These are phyloP conservation scores for Ophiothrix spiculata DNA, from an alignment of 35 echinoderm and acorn worm genomes.

Conservation along the genomic window DNA sequence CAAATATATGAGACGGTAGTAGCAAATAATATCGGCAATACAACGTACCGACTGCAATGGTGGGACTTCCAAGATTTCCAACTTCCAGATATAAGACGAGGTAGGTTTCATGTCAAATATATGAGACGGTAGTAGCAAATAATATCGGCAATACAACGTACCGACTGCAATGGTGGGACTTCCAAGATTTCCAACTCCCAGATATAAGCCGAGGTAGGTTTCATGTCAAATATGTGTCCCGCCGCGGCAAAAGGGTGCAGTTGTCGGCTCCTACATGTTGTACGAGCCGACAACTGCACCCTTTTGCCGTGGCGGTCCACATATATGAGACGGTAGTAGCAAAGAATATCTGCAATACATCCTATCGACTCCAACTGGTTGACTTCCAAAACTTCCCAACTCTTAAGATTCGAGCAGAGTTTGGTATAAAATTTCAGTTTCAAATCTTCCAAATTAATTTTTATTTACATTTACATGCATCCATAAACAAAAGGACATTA, in stretches of 20 bases:
- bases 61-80: conserved; percentile 62
- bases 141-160: conserved; percentile 67
- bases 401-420: conserved; percentile 49
- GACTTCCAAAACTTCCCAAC: conserved; percentile 50
- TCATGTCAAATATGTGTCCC: no score
- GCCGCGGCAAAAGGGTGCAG: no score
- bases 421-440: no score
- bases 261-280: no score
- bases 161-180: conserved; percentile 79
- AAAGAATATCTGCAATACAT: conserved; percentile 60
- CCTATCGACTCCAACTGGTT: conserved; percentile 62
- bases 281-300: no score
- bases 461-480: no score
- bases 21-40: conserved; percentile 63
- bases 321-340: conserved; percentile 69
- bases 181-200: conserved; percentile 56
- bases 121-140: conserved; percentile 72
- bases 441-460: no score
- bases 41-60: conserved; percentile 65
- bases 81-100: conserved; percentile 57
- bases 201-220: conserved; percentile 68
- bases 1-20: conserved; percentile 70
- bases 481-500: no score
- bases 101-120: no score
- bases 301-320: no score